These are phyloP conservation scores for Dioctria linearis DNA, from an alignment of 2,888 invertebrate genomes.

Conservation along the genomic window DNA sequence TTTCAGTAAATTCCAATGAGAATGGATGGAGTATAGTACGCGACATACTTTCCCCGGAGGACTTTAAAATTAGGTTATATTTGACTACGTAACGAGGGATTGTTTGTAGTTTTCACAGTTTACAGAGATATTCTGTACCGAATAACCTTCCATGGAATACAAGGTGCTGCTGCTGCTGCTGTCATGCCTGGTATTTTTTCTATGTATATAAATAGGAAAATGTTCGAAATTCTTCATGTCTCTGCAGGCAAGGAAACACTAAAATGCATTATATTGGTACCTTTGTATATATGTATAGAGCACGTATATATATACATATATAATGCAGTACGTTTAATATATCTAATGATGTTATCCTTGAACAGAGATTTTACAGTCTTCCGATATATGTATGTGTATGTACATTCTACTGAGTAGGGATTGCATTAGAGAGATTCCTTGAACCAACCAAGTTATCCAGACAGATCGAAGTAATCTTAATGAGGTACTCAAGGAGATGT, in stretches of 20 bases:
- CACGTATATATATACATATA: too few species aligned
- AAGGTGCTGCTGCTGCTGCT: too few species aligned
- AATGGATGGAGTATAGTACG: not conserved
- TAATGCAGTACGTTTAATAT: not conserved
- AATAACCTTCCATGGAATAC: too few species aligned
- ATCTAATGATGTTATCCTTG: not conserved
- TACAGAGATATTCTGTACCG: not conserved
- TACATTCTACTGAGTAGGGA: not conserved
- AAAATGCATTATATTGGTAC: not conserved
- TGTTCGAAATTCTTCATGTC: not conserved
- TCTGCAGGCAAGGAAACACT: not conserved
- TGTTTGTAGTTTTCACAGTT: not conserved
- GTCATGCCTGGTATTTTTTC: not conserved
- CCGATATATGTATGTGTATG: not conserved
- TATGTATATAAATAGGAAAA: not conserved
- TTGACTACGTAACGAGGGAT: not conserved
- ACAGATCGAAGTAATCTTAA: not conserved
- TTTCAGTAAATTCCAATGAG: not conserved
- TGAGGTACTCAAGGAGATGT: not conserved
- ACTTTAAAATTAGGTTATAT: not conserved
- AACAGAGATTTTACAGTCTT: not conserved
- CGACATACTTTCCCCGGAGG: not conserved
- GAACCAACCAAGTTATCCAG: not conserved
- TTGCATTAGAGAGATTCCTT: not conserved
- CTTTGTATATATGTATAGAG: too few species aligned